These are phyloP conservation scores for Choloepus hoffmanni DNA, from an alignment of 2,113 vertebrate genomes.

Conservation along the genomic window DNA sequence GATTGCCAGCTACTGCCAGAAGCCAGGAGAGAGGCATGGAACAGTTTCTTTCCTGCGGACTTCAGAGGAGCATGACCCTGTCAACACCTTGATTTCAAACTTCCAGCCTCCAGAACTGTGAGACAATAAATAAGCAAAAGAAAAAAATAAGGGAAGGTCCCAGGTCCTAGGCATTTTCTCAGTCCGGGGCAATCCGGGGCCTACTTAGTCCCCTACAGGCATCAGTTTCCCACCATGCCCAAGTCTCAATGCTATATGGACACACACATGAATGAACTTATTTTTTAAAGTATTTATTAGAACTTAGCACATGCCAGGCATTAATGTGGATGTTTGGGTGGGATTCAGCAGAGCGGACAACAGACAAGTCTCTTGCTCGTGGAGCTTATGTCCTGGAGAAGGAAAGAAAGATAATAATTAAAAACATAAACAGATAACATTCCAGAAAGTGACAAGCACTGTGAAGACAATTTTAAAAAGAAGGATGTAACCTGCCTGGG, in stretches of 20 bases:
- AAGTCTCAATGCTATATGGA: not conserved
- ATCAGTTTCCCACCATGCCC: not conserved
- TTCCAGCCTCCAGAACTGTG: no score
- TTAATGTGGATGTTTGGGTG: not conserved
- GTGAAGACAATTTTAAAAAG: not conserved
- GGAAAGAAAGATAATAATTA: not conserved
- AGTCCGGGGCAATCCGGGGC: no score
- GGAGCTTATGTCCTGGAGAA: not conserved
- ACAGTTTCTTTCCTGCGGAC: no score
- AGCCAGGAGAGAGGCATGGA: no score
- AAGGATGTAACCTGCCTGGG: not conserved
- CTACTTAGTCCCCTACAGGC: not conserved
- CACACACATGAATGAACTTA: not conserved
- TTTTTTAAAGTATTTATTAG: slow-evolving; percentile 17
- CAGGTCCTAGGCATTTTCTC: no score
- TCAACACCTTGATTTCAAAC: no score
- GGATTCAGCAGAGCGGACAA: not conserved
- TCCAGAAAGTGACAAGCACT: not conserved
- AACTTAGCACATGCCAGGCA: not conserved
- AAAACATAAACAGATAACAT: slow-evolving; percentile 6
- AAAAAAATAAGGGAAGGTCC: no score
- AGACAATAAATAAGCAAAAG: no score
- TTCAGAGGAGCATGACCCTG: no score
- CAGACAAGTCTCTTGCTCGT: not conserved
- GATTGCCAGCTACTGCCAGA: no score